Conservation (phyloP, 37 sponge, comb jelly and placozoan genomes). For the Hormiphora californensis region DNA sequence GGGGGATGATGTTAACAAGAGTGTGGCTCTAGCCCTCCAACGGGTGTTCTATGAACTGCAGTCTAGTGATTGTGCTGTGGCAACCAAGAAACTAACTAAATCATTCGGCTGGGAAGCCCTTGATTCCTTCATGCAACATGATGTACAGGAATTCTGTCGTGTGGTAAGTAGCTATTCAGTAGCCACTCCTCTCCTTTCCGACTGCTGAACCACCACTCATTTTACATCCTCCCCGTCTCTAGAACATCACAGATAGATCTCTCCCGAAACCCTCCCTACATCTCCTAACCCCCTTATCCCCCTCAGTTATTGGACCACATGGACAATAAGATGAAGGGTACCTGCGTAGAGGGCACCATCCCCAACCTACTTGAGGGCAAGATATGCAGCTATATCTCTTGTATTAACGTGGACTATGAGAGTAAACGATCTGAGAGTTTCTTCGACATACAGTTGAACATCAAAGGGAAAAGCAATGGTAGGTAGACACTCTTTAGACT, state of each 20-base stretch:
- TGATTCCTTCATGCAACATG: constrained; percentile 98
- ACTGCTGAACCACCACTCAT: too few species aligned
- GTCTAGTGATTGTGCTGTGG: constrained; percentile 90
- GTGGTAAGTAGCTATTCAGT: constrained; percentile 63
- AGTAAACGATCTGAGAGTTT: constrained; percentile 68
- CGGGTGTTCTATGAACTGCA: constrained; percentile 95
- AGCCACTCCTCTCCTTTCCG: too few species aligned
- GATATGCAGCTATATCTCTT: constrained; percentile 60
- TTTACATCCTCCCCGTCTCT: too few species aligned
- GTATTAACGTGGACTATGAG: constrained; percentile 44
- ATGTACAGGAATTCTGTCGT: constrained; percentile 89
- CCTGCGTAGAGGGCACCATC: constrained; percentile 93
- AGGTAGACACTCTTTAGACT: neutral
- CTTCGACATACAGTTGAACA: constrained; percentile 95
- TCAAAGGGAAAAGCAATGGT: constrained; percentile 93
- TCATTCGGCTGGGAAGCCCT: constrained; percentile 96
- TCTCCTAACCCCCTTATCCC: too few species aligned
- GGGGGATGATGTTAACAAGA: constrained; percentile 77
- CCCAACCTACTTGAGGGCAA: constrained; percentile 87
- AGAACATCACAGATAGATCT: too few species aligned
- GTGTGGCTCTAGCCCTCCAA: constrained; percentile 96
- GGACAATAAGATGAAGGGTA: constrained; percentile 94
- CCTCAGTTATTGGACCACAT: constrained; percentile 85
- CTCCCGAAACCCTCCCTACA: too few species aligned
- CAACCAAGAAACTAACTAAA: constrained; percentile 94